These are phyloP conservation scores for Ochotona princeps DNA, from an alignment of 2,113 vertebrate genomes.

Conservation along the genomic window DNA sequence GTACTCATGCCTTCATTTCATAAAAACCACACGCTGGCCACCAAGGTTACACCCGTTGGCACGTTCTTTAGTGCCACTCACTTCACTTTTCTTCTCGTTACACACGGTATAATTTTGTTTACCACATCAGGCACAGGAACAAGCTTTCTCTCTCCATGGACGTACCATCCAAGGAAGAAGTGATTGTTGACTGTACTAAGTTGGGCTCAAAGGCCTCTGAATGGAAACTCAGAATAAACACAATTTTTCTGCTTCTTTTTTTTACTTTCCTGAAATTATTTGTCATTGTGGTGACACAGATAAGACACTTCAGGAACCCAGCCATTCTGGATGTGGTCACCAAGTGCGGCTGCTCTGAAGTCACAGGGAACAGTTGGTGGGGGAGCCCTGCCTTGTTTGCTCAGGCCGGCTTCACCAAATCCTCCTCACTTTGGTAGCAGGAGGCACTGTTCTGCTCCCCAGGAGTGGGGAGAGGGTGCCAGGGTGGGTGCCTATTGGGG, in stretches of 20 bases:
- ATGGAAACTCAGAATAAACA: constrained; percentile 70
- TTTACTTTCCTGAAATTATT: constrained; percentile 69
- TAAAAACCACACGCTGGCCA: constrained; percentile 61
- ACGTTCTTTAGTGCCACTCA: constrained; percentile 10
- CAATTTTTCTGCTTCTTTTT: not conserved
- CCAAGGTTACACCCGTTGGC: constrained; percentile 51
- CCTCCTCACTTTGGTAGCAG: constrained; percentile 74
- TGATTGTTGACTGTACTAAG: constrained; percentile 72
- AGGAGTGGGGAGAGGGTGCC: constrained; percentile 74
- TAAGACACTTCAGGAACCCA: constrained; percentile 86
- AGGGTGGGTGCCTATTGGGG: constrained; percentile 80
- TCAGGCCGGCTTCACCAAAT: constrained; percentile 73
- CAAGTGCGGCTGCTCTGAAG: constrained; percentile 59
- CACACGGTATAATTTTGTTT: constrained; percentile 46
- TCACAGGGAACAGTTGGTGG: constrained; percentile 82
- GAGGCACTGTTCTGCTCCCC: constrained; percentile 82
- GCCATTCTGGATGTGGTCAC: constrained; percentile 85
- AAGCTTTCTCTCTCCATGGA: constrained; percentile 54
- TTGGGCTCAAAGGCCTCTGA: constrained; percentile 54
- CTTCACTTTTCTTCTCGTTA: not conserved
- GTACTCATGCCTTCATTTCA: constrained; percentile 71
- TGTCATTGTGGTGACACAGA: constrained; percentile 84
- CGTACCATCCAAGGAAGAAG: constrained; percentile 70
- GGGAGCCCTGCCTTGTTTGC: constrained; percentile 84
- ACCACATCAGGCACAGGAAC: constrained; percentile 52